A percentile compares a stretch with the other conserved stretches of the same genome.
Evolutionary conservation across 2,113 vertebrate genomes (phyloP).

Genomic region (Pantherophis guttatus): DNA sequence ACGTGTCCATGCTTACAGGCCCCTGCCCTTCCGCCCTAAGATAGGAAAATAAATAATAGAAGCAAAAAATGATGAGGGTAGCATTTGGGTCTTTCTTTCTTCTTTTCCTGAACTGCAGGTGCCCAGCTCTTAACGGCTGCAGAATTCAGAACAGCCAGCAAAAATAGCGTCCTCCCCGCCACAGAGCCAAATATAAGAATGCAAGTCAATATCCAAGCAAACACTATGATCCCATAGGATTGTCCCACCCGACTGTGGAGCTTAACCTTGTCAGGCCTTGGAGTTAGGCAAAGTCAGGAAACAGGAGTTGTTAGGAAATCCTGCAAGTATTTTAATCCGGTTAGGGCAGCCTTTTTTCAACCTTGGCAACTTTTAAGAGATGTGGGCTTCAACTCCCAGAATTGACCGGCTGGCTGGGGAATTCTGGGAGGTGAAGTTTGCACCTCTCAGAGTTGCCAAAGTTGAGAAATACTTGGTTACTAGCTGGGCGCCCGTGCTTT

Average conservation of each 20-base stretch:
- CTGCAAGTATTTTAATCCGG: background rate
- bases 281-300: background rate
- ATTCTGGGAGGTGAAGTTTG: background rate
- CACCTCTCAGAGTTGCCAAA: background rate
- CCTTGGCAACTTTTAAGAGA: background rate
- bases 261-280: background rate
- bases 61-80: background rate
- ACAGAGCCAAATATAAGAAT: background rate
- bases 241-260: background rate
- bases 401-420: background rate
- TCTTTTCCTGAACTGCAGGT: background rate
- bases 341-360: background rate
- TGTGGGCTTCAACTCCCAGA: background rate
- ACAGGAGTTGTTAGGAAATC: background rate
- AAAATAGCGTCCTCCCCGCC: background rate
- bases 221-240: background rate
- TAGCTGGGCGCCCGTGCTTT: too few relatives aligned
- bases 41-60: background rate
- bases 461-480: background rate
- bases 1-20: background rate
- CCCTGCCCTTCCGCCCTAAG: background rate
- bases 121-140: background rate
- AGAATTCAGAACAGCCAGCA: background rate
- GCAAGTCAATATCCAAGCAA: background rate
- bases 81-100: background rate